Conservation (phyloP, 92 coral and sea anemone species). For the Epizoanthus ramosus region DNA sequence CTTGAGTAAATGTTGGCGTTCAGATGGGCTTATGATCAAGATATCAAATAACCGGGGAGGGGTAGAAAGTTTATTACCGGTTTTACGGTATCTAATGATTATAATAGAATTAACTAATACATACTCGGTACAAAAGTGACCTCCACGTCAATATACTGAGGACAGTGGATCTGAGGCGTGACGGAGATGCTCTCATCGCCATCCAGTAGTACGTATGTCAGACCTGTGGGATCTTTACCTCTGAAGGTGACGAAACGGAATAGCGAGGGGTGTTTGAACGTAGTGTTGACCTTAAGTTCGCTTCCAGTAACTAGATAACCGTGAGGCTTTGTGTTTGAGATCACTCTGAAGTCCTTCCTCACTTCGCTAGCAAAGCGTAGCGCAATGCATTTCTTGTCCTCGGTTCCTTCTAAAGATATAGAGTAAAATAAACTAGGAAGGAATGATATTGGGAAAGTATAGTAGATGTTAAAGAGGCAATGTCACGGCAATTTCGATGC, state of each 20-base stretch:
- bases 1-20: too few species aligned
- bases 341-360: conserved; percentile 55
- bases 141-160: conserved; percentile 70
- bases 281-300: conserved; percentile 71
- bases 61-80: too few species aligned
- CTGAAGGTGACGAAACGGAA: conserved; percentile 81
- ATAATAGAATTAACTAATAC: background rate
- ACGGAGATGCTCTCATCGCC: conserved; percentile 92
- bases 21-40: too few species aligned
- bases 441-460: too few species aligned
- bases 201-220: conserved; percentile 67
- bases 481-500: too few species aligned
- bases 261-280: conserved; percentile 84
- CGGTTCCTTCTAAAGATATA: background rate
- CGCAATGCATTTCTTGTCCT: conserved; percentile 79
- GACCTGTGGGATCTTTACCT: conserved; percentile 65
- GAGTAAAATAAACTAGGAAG: background rate
- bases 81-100: too few species aligned
- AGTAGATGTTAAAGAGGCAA: too few species aligned
- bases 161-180: conserved; percentile 82
- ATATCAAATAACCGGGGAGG: too few species aligned
- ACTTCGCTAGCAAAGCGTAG: conserved; percentile 77
- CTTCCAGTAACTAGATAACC: conserved; percentile 73
- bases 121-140: conserved; percentile 79
- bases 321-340: conserved; percentile 67